Conservation (phyloP, 1,140 invertebrate species). For the Lucilia sericata region DNA sequence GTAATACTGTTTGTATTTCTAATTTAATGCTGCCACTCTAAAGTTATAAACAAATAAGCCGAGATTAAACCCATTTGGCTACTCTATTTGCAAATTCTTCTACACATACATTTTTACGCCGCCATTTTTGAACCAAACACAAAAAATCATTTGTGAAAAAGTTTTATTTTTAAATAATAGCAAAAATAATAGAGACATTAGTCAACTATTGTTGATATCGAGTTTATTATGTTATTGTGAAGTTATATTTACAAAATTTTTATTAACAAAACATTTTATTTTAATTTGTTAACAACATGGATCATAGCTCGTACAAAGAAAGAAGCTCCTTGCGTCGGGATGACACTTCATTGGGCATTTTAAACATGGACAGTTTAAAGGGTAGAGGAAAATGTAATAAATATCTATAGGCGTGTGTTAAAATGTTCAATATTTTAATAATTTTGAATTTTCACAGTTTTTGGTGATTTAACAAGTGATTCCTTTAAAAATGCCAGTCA, state of each 20-base stretch:
- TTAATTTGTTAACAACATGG: background rate
- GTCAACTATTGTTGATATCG: background rate
- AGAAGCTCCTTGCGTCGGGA: constrained; percentile 45
- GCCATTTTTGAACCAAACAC: constrained; percentile 15
- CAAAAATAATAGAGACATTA: background rate
- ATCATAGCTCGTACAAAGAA: background rate
- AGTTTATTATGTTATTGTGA: background rate
- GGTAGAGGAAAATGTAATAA: constrained; percentile 50
- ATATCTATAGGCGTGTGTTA: background rate
- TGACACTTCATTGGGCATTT: constrained; percentile 60
- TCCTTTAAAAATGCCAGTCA: constrained; percentile 43
- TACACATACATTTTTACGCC: background rate
- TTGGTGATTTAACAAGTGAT: constrained; percentile 58
- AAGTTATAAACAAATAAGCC: background rate
- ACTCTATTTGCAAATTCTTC: background rate
- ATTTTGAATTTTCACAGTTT: constrained; percentile 52
- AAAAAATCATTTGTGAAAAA: background rate
- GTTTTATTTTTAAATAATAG: background rate
- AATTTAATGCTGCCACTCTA: too few species aligned
- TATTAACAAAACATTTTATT: background rate
- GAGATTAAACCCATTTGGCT: background rate
- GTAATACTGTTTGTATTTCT: background rate
- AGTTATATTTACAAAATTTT: too few species aligned
- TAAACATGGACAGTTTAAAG: constrained; percentile 61
- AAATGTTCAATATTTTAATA: background rate